Percentiles rank a stretch among this genome's conserved stretches.
Evolutionary conservation across 2,113 vertebrate species (phyloP).

Genomic region (Cavia aperea): DNA sequence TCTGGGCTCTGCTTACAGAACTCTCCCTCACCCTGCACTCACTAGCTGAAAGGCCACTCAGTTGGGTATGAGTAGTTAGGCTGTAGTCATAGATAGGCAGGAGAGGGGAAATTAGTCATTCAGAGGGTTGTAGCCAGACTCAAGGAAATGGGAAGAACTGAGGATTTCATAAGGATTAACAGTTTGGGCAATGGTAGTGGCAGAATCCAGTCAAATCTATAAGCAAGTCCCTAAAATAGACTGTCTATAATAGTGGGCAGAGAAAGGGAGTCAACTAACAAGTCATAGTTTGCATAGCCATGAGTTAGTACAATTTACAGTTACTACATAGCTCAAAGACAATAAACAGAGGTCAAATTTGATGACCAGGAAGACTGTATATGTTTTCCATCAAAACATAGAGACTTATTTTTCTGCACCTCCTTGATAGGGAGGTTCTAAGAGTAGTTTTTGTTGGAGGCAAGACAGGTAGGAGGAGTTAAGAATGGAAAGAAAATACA

Average conservation of each 20-base stretch:
- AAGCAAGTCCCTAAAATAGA: background rate
- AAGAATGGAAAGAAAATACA: background rate
- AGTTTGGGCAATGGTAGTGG: background rate
- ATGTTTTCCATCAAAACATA: background rate
- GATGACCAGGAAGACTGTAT: background rate
- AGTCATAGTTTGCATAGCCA: background rate
- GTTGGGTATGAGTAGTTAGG: background rate
- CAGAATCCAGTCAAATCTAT: background rate
- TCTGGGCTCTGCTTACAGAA: background rate
- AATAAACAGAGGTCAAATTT: background rate
- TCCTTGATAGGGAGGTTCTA: background rate
- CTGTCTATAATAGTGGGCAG: background rate
- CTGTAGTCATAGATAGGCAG: background rate
- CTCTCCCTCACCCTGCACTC: background rate
- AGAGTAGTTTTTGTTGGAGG: background rate
- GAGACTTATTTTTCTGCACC: background rate
- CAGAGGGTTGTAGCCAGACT: background rate
- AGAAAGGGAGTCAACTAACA: background rate
- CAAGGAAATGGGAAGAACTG: background rate
- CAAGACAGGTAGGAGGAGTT: background rate
- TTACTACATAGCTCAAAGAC: no score
- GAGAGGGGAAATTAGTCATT: background rate
- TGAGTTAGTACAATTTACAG: background rate
- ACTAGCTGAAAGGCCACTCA: background rate
- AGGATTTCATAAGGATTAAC: background rate